Conservation (phyloP, 2,113 vertebrate species). For the Chloropsis cyanopogon region DNA sequence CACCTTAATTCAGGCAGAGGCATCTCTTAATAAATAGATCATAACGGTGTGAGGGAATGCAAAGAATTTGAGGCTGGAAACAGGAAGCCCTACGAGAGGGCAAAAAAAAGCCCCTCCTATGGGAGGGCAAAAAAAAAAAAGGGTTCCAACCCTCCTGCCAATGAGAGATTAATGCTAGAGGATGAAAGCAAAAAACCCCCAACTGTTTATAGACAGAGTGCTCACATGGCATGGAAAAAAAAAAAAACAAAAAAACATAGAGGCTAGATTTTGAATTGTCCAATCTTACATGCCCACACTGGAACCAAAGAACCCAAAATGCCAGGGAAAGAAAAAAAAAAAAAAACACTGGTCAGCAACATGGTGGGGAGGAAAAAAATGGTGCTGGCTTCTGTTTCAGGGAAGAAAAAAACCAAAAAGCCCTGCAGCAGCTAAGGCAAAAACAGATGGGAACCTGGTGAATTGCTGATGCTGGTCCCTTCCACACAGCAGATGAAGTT, state of each 20-base stretch:
- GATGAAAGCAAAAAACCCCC: not conserved
- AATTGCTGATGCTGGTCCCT: not conserved
- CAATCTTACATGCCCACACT: accelerated
- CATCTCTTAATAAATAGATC: not conserved
- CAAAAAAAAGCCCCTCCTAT: no score
- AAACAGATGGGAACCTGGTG: not conserved
- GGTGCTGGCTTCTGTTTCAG: not conserved
- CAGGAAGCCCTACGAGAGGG: no score
- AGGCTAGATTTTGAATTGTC: not conserved
- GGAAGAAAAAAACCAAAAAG: not conserved
- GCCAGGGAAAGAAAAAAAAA: not conserved
- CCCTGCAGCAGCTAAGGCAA: not conserved
- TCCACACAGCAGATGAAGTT: not conserved
- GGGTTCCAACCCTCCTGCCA: not conserved
- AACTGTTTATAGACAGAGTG: not conserved
- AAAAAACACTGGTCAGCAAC: accelerated
- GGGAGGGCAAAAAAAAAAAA: no score
- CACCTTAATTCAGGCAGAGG: not conserved
- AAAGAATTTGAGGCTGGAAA: no score
- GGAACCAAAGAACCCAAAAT: not conserved
- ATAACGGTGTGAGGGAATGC: no score
- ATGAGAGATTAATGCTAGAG: not conserved
- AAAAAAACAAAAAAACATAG: no score
- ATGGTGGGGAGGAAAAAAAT: not conserved
- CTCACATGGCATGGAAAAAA: not conserved